phyloP scores from a whole-genome alignment of 2,113 vertebrate genomes.

The Sialia sialis region DNA sequence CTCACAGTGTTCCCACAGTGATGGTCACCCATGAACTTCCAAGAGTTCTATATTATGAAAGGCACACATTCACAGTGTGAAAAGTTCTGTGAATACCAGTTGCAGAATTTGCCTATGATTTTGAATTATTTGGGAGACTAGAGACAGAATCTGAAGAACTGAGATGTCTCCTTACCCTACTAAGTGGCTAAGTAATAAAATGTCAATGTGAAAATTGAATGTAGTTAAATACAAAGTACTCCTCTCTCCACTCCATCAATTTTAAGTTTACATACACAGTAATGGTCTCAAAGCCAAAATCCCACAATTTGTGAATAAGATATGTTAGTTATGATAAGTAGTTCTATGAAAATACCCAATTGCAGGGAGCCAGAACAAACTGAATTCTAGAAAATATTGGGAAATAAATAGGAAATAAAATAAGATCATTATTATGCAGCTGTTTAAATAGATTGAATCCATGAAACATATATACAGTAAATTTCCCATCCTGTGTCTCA shows the following conservation, averaged over 20 bases:
- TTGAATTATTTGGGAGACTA: neutral
- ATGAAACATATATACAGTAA: neutral
- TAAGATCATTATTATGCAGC: neutral
- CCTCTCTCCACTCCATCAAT: neutral
- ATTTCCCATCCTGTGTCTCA: neutral
- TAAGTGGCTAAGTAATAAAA: neutral
- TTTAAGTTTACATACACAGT: neutral
- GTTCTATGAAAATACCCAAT: neutral
- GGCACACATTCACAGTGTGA: accelerated
- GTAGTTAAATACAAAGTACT: neutral
- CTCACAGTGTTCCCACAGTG: neutral
- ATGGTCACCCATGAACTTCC: neutral
- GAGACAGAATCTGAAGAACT: neutral
- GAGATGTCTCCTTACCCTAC: neutral
- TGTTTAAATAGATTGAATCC: neutral
- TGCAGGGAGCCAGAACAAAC: neutral
- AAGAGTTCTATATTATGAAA: neutral
- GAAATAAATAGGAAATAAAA: neutral
- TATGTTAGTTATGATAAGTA: neutral
- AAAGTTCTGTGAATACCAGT: neutral
- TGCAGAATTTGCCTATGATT: neutral
- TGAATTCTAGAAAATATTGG: neutral
- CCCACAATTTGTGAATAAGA: neutral
- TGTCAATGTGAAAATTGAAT: neutral
- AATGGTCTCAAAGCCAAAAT: neutral